phyloP scores from a whole-genome alignment of 2,888 invertebrate genomes.

The Andrena bucephala region DNA sequence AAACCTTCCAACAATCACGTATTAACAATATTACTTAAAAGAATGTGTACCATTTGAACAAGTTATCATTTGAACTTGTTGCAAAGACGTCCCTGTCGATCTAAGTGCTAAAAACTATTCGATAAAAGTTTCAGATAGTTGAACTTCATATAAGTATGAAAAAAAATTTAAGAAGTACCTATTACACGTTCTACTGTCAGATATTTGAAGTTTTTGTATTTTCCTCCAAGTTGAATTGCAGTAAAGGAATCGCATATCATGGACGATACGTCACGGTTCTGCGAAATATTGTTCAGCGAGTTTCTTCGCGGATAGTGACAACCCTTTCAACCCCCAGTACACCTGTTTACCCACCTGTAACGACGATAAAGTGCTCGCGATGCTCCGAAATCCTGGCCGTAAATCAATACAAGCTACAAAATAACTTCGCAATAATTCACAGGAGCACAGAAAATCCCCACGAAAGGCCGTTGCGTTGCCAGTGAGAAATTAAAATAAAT shows the following conservation, averaged over 20 bases:
- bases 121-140: too few species aligned
- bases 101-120: too few species aligned
- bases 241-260: neutral
- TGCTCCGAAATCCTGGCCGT: slow-evolving; percentile 73
- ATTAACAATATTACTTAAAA: too few species aligned
- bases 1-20: too few species aligned
- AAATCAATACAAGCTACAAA: slow-evolving; percentile 82
- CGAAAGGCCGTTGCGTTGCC: slow-evolving; percentile 64
- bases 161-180: too few species aligned
- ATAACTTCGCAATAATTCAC: slow-evolving; percentile 79
- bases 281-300: slow-evolving; percentile 17
- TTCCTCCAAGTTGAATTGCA: neutral
- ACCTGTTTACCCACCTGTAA: slow-evolving; percentile 77
- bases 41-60: too few species aligned
- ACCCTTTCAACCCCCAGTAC: slow-evolving; percentile 67
- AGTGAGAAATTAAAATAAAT: slow-evolving; percentile 83
- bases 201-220: neutral
- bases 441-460: slow-evolving; percentile 58
- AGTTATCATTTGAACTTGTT: too few species aligned
- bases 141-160: too few species aligned
- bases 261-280: neutral
- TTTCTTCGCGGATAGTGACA: slow-evolving; percentile 38
- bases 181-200: too few species aligned
- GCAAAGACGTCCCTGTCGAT: too few species aligned
- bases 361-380: slow-evolving; percentile 76